Evolutionary conservation across 2,797 vertebrate genomes (phyloP).

Genomic region (Chelonia mydas): DNA sequence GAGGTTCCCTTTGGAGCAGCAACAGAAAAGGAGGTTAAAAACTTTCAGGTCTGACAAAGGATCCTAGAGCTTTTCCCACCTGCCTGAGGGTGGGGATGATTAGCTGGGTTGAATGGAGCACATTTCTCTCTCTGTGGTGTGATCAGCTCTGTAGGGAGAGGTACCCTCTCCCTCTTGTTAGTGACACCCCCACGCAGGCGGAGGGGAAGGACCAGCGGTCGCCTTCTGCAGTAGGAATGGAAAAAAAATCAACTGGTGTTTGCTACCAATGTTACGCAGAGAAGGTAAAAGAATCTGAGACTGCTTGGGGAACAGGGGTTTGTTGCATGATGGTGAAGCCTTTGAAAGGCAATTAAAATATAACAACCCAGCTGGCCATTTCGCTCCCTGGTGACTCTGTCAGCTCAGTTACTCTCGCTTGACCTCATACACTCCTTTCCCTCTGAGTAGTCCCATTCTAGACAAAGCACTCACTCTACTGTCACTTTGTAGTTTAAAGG

Average conservation of each 20-base stretch:
- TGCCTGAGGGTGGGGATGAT: background rate
- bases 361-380: background rate
- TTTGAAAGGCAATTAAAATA: conserved; percentile 70
- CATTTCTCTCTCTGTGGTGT: background rate
- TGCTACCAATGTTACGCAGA: conserved; percentile 61
- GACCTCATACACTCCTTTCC: background rate
- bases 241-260: conserved; percentile 50
- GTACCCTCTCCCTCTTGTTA: conserved; percentile 17
- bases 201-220: conserved; percentile 36
- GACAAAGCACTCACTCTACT: background rate
- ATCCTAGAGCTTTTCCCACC: background rate
- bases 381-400: background rate
- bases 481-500: background rate
- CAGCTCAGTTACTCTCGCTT: conserved; percentile 17
- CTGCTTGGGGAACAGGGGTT: background rate
- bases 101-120: background rate
- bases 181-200: background rate
- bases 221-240: conserved; percentile 46
- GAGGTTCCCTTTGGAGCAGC: background rate
- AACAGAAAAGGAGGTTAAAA: background rate
- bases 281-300: conserved; percentile 16
- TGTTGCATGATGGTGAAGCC: background rate
- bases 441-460: background rate
- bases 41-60: background rate
- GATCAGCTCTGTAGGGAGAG: background rate